Evolutionary conservation across 2,113 vertebrate species (phyloP).

Genomic region (Trogon melanurus): DNA sequence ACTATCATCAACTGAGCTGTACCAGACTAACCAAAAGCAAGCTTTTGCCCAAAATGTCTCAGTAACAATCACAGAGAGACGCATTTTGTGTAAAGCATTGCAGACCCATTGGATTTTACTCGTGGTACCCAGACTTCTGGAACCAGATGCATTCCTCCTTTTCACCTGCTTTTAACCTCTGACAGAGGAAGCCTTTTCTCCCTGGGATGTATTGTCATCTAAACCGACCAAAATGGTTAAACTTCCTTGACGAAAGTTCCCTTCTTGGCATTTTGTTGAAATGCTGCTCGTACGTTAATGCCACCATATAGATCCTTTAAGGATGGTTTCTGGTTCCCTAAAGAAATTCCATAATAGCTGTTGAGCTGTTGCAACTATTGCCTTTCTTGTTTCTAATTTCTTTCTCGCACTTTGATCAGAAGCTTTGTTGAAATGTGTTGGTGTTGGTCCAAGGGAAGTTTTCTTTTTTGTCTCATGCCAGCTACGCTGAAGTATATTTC

Average conservation of each 20-base stretch:
- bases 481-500: conserved; percentile 15
- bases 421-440: conserved; percentile 46
- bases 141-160: not conserved
- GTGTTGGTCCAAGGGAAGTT: conserved; percentile 40
- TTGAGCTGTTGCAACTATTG: conserved; percentile 23
- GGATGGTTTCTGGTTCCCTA: conserved; percentile 2
- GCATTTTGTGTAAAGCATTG: not conserved
- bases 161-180: conserved; percentile 22
- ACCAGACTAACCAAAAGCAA: not conserved
- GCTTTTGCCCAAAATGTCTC: not conserved
- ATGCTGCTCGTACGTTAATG: not conserved
- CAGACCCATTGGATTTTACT: not conserved
- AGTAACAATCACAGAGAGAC: not conserved
- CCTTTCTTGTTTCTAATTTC: conserved; percentile 37
- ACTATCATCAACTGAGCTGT: not conserved
- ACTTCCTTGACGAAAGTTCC: not conserved
- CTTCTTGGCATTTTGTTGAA: conserved; percentile 20
- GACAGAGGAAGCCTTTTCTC: not conserved
- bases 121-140: not conserved
- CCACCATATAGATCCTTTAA: conserved; percentile 16
- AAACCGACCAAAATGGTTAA: not conserved
- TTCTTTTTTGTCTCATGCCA: conserved; percentile 56
- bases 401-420: conserved; percentile 46
- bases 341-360: conserved; percentile 38
- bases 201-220: not conserved